These are phyloP conservation scores for Monomorium pharaonis DNA, from an alignment of 1,140 invertebrate genomes.

Conservation along the genomic window DNA sequence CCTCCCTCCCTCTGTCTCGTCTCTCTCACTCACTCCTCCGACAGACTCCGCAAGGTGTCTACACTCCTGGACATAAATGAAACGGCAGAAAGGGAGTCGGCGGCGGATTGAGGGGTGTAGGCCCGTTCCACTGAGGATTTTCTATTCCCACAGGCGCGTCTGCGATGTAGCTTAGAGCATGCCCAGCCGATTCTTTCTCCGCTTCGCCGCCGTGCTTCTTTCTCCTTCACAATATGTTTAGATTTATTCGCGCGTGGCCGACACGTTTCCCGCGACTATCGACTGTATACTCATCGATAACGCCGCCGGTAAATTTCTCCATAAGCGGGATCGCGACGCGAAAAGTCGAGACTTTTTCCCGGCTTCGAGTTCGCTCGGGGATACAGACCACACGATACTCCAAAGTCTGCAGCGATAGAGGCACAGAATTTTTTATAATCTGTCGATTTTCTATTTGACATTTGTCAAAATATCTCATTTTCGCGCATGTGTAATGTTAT, in stretches of 20 bases:
- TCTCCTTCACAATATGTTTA: slow-evolving; percentile 68
- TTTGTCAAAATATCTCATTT: not conserved
- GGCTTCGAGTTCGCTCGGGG: too few species aligned
- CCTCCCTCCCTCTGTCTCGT: slow-evolving; percentile 31
- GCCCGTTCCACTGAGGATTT: slow-evolving; percentile 69
- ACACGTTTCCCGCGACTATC: slow-evolving; percentile 32
- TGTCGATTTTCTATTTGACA: not conserved
- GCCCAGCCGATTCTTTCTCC: slow-evolving; percentile 19
- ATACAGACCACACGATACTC: not conserved
- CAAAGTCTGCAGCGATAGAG: not conserved
- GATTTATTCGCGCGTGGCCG: slow-evolving; percentile 63
- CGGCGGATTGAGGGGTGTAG: slow-evolving; percentile 33
- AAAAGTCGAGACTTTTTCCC: not conserved
- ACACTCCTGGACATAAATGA: slow-evolving; percentile 73
- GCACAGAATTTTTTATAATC: not conserved
- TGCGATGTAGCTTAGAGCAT: slow-evolving; percentile 64
- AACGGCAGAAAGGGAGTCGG: slow-evolving; percentile 41
- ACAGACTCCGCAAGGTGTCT: slow-evolving; percentile 74
- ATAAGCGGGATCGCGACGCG: not conserved
- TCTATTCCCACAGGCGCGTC: slow-evolving; percentile 73
- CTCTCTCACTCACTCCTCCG: too few species aligned
- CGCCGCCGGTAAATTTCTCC: slow-evolving; percentile 27
- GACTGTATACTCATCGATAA: slow-evolving; percentile 48
- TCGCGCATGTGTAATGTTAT: not conserved
- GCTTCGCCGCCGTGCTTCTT: slow-evolving; percentile 7